phyloP scores from a whole-genome alignment of 2,888 invertebrate genomes.

The Sphaeridia pumilis region DNA sequence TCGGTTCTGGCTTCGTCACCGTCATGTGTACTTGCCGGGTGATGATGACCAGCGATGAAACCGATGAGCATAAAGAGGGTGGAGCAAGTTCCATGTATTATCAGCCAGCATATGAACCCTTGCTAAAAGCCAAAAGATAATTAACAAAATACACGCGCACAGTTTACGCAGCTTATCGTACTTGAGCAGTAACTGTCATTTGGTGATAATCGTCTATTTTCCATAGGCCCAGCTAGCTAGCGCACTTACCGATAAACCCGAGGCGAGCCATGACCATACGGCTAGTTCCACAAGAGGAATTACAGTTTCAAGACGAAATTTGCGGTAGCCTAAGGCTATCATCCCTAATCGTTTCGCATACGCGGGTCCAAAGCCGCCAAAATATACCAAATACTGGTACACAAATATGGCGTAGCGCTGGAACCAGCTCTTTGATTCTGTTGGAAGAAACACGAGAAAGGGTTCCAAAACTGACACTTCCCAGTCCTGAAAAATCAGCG shows the following conservation, averaged over 20 bases:
- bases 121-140: slow-evolving; percentile 9
- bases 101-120: slow-evolving; percentile 22
- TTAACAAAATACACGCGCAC: no score
- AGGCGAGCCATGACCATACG: slow-evolving; percentile 20
- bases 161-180: neutral
- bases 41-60: slow-evolving; percentile 64
- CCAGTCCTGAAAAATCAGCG: slow-evolving; percentile 19
- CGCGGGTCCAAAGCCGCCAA: slow-evolving; percentile 11
- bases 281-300: slow-evolving; percentile 21
- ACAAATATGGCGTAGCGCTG: slow-evolving; percentile 25
- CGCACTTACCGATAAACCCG: no score
- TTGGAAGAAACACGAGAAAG: slow-evolving; percentile 22
- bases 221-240: neutral
- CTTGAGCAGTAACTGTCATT: neutral
- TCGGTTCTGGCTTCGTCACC: slow-evolving; percentile 35
- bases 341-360: slow-evolving; percentile 16
- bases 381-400: slow-evolving; percentile 24
- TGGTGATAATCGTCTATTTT: no score
- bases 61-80: slow-evolving; percentile 48
- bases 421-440: slow-evolving; percentile 19
- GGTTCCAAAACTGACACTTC: slow-evolving; percentile 27
- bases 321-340: slow-evolving; percentile 17
- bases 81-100: slow-evolving; percentile 21
- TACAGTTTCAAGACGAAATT: slow-evolving; percentile 24
- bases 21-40: slow-evolving; percentile 47